Evolutionary conservation across 2,113 vertebrate genomes (phyloP).

Genomic region (Sterna hirundo): DNA sequence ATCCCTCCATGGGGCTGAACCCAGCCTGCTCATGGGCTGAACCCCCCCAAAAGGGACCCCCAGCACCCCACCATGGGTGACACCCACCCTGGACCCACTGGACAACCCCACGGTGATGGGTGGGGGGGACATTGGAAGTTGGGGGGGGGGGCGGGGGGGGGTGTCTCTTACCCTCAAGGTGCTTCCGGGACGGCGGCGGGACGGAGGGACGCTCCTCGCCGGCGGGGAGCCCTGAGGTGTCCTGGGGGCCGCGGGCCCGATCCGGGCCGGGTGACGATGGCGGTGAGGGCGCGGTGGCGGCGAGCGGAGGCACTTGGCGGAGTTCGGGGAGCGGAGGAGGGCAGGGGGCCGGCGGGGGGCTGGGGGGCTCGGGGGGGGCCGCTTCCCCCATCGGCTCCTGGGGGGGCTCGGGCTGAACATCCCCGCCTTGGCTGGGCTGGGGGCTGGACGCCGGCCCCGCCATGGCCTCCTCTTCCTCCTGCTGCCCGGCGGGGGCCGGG

Average conservation of each 20-base stretch:
- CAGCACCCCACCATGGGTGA: neutral
- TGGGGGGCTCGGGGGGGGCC: neutral
- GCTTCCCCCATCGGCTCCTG: neutral
- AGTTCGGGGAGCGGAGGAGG: neutral
- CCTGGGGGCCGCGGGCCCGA: neutral
- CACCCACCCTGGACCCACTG: neutral
- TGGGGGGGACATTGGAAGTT: too few species aligned
- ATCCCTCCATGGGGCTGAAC: neutral
- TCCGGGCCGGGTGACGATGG: neutral
- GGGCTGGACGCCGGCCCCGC: neutral
- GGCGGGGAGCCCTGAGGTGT: neutral
- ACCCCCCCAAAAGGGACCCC: neutral
- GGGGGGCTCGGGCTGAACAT: neutral
- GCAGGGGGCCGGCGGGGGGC: neutral
- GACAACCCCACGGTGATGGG: neutral
- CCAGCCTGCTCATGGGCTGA: neutral
- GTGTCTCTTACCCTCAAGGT: neutral
- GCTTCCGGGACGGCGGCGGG: neutral
- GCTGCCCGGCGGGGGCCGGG: accelerated
- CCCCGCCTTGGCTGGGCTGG: neutral
- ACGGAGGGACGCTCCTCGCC: neutral
- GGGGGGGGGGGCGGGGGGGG: too few species aligned
- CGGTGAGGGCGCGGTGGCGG: neutral
- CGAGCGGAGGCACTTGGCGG: neutral
- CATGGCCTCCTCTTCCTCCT: neutral